Evolutionary conservation across 2,888 invertebrate species (phyloP).

Genomic region (Hedychridium roseum): DNA sequence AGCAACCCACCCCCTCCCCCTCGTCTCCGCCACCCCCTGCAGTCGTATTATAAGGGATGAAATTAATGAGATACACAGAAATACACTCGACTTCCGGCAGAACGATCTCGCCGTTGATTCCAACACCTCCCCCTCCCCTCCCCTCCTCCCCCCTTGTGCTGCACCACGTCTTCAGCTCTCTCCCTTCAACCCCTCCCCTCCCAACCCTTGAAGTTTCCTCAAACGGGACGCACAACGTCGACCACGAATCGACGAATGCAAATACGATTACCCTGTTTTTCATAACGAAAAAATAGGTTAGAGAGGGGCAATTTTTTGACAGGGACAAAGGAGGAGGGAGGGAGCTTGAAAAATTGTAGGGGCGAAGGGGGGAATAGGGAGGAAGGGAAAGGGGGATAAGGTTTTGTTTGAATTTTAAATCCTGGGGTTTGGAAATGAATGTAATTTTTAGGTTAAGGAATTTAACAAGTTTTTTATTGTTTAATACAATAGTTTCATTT

Average conservation of each 20-base stretch:
- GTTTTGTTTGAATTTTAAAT: no score
- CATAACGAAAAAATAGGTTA: background rate
- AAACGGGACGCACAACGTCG: slow-evolving; percentile 22
- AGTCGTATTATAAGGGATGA: slow-evolving; percentile 60
- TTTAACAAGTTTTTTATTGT: no score
- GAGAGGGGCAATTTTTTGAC: background rate
- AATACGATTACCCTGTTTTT: slow-evolving; percentile 14
- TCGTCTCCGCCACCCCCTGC: slow-evolving; percentile 19
- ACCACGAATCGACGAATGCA: slow-evolving; percentile 21
- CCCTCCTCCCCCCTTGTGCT: slow-evolving; percentile 4
- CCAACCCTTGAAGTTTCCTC: no score
- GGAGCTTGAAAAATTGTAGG: no score
- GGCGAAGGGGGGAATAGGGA: background rate
- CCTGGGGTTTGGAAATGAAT: no score
- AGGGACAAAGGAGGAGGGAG: no score
- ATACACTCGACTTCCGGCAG: slow-evolving; percentile 61
- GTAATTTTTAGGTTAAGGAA: no score
- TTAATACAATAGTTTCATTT: no score
- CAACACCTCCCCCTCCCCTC: background rate
- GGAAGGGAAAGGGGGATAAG: slow-evolving; percentile 1
- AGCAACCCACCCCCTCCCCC: no score
- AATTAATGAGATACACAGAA: slow-evolving; percentile 64
- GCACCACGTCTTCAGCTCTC: slow-evolving; percentile 11
- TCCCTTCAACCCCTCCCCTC: no score
- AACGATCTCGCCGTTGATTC: slow-evolving; percentile 36